Evolutionary conservation across 2,888 invertebrate species (phyloP), one percentile per base, ranked within the genome.

Genomic region (Mesodorylaimus sp.): DNA sequence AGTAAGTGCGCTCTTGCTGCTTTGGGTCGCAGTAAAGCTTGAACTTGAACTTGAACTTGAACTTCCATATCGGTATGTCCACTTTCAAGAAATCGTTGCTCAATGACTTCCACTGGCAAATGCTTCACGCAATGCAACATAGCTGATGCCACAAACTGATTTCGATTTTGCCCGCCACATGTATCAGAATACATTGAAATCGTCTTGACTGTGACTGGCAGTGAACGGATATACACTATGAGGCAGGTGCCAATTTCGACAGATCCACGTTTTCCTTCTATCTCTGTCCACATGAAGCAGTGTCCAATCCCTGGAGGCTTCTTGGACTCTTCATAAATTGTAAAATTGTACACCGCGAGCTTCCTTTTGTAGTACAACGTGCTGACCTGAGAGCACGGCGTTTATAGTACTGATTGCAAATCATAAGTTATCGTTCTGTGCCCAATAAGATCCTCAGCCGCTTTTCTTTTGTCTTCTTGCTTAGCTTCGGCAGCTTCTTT

Each of bases 121-220:
- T 24, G 5, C 13, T 43, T 25, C 24, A 43, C 44, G 5, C 10
- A 24, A 7, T n/a, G 13, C 5, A 43, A 26, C 7, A n/a, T 10
- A 10, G 21, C 21, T 5, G 10, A 10, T 10, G 21, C 10, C 26
- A 43, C 5, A 26, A 26, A 43, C 27, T 43, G 7, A 26, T 43
- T 43, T 24, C 44, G 25, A 26, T 43, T 43, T 26, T 43, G 44
- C 3, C 44, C 44, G 10, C 26, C 44, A 27, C 44, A 43, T 10
- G 10, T 26, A 21, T 43, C 44, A 10, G 26, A 26, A 5, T 10
- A 43, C 24, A 43, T 24, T 7, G 24, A 26, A 10, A 43, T 19
- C 7, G 24, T 24, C 7, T 24, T 24, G 13, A 26, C 27, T 7
- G 13, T 10, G 13, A 7, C 21, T 26, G 24, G 7, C 27, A 26